A percentile compares a stretch with the other conserved stretches of the same genome.
phyloP scores from a whole-genome alignment of 2,113 vertebrate species.

The Rhodinocichla rosea region DNA sequence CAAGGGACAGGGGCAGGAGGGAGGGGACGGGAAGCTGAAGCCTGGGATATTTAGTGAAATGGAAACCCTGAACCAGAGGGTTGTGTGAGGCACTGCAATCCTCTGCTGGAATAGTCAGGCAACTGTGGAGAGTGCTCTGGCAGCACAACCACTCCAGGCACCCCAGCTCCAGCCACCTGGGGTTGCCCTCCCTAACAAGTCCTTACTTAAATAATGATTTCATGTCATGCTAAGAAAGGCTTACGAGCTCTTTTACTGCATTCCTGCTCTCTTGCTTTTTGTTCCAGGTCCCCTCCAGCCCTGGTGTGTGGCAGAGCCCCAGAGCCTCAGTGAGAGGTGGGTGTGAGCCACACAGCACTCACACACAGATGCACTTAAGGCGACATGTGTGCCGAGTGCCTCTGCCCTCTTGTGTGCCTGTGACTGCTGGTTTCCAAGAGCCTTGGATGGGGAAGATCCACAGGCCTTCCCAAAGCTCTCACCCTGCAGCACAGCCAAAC shows the following conservation, averaged over 20 bases:
- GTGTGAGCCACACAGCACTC: not conserved
- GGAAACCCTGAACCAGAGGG: not conserved
- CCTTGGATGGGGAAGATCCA: accelerated
- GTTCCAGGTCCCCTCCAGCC: not conserved
- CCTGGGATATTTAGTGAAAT: not conserved
- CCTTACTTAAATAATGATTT: not conserved
- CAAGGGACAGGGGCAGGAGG: not conserved
- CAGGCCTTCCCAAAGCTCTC: not conserved
- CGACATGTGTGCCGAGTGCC: accelerated
- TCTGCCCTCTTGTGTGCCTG: accelerated
- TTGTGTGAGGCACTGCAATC: not conserved
- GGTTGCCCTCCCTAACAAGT: not conserved
- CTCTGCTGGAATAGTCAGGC: constrained; percentile 26
- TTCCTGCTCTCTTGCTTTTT: not conserved
- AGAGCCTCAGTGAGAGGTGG: not conserved
- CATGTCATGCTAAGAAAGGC: not conserved
- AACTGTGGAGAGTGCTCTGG: not conserved
- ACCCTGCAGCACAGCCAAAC: not conserved
- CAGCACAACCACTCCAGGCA: not conserved
- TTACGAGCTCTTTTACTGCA: accelerated
- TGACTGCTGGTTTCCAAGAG: not conserved
- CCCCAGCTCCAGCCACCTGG: not conserved
- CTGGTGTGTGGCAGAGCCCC: not conserved
- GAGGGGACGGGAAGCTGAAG: not conserved
- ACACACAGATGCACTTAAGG: accelerated